Base-by-base conservation (phyloP, 2,113 vertebrate genomes). In the Saccopteryx leptura region DNA sequence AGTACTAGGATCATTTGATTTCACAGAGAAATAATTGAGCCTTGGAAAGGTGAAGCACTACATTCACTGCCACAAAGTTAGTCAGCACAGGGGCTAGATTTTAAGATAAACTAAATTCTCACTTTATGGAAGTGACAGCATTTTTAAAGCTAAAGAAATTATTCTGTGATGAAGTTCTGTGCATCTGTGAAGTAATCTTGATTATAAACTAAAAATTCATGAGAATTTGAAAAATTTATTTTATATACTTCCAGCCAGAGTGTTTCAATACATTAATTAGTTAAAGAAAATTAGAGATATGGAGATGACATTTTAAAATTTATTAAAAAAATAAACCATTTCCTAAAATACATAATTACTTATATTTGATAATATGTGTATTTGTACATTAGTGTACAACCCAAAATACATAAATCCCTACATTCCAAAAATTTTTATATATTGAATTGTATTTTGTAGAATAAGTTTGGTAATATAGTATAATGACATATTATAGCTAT, bases 131-230 rank as follows among this genome's bases (percentile, higher is more conserved):
- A 63, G 17, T 68, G 65, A 82, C 9, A 65, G 50, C 4, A 26
- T 18, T 90, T 94, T 68, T 46, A 48, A 87, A 89, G 21, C 26
- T 93, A 24, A 78, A 94, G 21, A 89, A 78, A 19, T 52, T 15
- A 28, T 61, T n/a, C 3, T 80, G 1, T 46, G 84, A n/a, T 95
- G n/a, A 90, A 84, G 81, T 88, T 71, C 18, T 10, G 54, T 80
- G 3, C 9, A 10, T 76, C 28, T 54, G 21, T 69, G 31, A 90
- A 68, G 9, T 80, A 84, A 63, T 81, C 2, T 23, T 90, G 9
- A 4, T 21, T 75, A 39, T 80, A n/a, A 72, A 58, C 46, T 76
- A 61, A 88, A 89, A 90, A 9, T 33, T 9, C 11, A 82, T 68
- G 33, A 80, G 3, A 93, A 80, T 54, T 28, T 50, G 7, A 87